phyloP scores from a whole-genome alignment of 1,140 invertebrate species.

The honey bee (Apis mellifera) region Amel_HAv3.1 CM009936.2:7875001-7875500 shows the following conservation, averaged over 20 bases:
- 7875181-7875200: conserved; percentile 7
- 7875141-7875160: neutral
- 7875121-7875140: conserved; percentile 38
- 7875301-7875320: too few species aligned
- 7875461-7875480: too few species aligned
- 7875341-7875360: too few species aligned
- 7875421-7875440: too few species aligned
- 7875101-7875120: conserved; percentile 41
- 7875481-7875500: too few species aligned
- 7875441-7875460: too few species aligned
- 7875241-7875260: neutral
- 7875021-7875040: too few species aligned
- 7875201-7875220: neutral
- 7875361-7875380: too few species aligned
- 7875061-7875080: conserved; percentile 3
- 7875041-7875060: conserved; percentile 42
- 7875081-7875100: neutral
- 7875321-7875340: too few species aligned
- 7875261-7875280: too few species aligned
- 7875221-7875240: conserved; percentile 40
- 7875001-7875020: neutral
- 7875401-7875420: too few species aligned
- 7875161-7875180: conserved; percentile 28
- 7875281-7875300: neutral
- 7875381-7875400: too few species aligned